Percentiles rank a stretch among this genome's conserved stretches.
Conservation (phyloP, 2,888 invertebrate genomes). For the Lottia scabra region DNA sequence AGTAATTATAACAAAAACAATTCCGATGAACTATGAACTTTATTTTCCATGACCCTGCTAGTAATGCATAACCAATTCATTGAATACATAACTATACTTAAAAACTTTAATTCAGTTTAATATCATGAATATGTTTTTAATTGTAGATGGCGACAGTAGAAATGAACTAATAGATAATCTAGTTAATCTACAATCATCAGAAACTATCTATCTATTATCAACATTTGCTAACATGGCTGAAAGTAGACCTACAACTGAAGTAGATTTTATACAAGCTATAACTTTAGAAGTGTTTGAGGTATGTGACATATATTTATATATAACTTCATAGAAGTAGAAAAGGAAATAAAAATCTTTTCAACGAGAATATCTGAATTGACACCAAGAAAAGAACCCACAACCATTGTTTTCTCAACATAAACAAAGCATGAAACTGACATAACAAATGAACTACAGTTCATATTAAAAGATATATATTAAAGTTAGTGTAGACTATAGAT, state of each 20-base stretch:
- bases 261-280: constrained; percentile 77
- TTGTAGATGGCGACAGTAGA: constrained; percentile 45
- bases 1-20: too few species aligned
- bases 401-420: background rate
- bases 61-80: too few species aligned
- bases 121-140: constrained; percentile 45
- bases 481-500: background rate
- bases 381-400: too few species aligned
- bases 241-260: constrained; percentile 75
- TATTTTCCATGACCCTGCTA: too few species aligned
- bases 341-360: too few species aligned
- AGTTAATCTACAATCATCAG: constrained; percentile 77
- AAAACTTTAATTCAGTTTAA: too few species aligned
- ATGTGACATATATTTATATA: constrained; percentile 6
- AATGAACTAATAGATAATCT: constrained; percentile 73
- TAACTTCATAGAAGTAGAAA: too few species aligned
- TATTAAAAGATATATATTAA: too few species aligned
- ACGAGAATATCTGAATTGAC: too few species aligned
- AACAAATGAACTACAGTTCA: too few species aligned
- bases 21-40: too few species aligned
- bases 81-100: too few species aligned
- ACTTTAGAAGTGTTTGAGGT: constrained; percentile 80
- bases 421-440: background rate
- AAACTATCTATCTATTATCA: constrained; percentile 82
- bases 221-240: constrained; percentile 85